Evolutionary conservation across 2,888 invertebrate genomes (phyloP), one percentile per base, ranked within the genome.

Genomic region (Operophtera brumata): DNA sequence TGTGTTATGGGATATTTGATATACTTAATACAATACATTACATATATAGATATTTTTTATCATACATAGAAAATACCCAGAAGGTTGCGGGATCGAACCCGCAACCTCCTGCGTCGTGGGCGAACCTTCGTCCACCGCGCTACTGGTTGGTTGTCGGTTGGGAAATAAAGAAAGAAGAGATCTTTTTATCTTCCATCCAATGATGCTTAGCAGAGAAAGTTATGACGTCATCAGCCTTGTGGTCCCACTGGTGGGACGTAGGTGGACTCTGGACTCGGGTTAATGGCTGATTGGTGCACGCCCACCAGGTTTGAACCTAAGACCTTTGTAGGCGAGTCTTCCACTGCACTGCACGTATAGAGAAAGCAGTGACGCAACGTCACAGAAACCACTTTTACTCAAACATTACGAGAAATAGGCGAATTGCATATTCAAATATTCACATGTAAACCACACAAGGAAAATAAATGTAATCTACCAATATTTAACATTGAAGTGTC

Each of bases 341-440:
- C 42, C n/a, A 28, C 26, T 43, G 35, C 14, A 36, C 44, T 9
- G 30, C 42, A n/a, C 13, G 34, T 11, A 26, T 43, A 55, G 61
- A 61, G 64, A 64, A 64, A 64, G 64, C 57, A 49, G 41, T 64
- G 59, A 61, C 59, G 64, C 47, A 59, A 64, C 59, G 57, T 55
- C 60, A 54, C 51, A 55, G 34, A 42, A 42, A 30, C 45, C 40
- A 49, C 59, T 56, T 51, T 53, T 55, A 52, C 59, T 53, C 46
- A 35, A 47, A 53, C 43, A 48, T n/a, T 20, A 39, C 41, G 49
- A 42, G 14, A 43, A 30, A 49, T 50, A 20, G 43, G 28, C 43
- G 30, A 48, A 41, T 47, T 25, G 32, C 37, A 40, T 32, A 47
- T 40, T 49, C 40, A 42, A 43, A 50, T 49, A 42, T 36, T 42